Base-by-base conservation (phyloP, 92 coral and sea anemone genomes). In the Paragorgia papillata region DNA sequence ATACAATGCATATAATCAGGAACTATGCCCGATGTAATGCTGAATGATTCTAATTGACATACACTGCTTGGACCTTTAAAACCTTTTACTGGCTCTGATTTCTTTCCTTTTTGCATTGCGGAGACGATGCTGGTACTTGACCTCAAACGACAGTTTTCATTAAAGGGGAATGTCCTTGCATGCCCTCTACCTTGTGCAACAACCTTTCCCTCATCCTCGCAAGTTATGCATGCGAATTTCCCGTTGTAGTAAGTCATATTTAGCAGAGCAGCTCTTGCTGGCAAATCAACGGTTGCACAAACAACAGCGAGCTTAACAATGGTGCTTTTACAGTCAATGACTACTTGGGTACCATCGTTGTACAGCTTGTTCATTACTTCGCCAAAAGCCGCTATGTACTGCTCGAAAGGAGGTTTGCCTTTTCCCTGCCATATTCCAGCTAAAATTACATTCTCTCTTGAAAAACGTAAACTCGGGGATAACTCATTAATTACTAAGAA, bases 1-100 rank as follows among this genome's bases (percentile, higher is more conserved):
- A 76, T 76, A 20, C 84, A 85, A 82, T 86, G 90, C 86, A 86
- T 86, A 57, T 86, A 81, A 53, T 81, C 89, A 34, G 89, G 85
- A 13, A 81, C 78, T 22, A 81, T 85, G 22, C 89, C 90, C 25
- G 69, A 40, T 59, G 79, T 79, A 31, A 86, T 60, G 40, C 64
- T 2, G 83, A 83, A 66, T 32, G 62, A 37, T 41, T 31, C 39
- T 20, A 76, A 69, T 26, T 76, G 79, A 27, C 61, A 29, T 7
- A 71, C 20, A 7, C 89, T 84, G 62, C 41, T 21, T 30, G 65
- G 59, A 40, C 82, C 85, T 62, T 80, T 71, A 19, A 51, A 51
- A 17, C 58, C 58, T 17, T 5, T 5, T 3, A 6, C 7, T 51
- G 21, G 20, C 58, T 51, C 17, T 17, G 58, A 5, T 51, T 51